phyloP scores from a whole-genome alignment of 2,113 vertebrate genomes.

The Lipophrys pholis region DNA sequence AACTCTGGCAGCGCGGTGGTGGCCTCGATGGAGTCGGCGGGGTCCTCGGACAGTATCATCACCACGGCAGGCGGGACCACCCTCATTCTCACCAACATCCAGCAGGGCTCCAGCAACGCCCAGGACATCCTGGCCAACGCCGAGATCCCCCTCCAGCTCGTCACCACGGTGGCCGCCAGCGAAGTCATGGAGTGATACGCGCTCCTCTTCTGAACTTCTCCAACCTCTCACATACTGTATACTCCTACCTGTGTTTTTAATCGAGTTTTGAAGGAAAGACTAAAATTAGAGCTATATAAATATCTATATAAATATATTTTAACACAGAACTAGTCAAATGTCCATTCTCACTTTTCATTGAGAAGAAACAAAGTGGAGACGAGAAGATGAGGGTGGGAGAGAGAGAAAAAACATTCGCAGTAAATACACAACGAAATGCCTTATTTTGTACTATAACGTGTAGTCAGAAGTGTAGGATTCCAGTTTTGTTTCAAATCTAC shows the following conservation, averaged over 20 bases:
- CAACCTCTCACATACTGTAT: slow-evolving; percentile 69
- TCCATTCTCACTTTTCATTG: slow-evolving; percentile 93
- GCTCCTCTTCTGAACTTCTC: slow-evolving; percentile 68
- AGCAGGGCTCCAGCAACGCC: slow-evolving; percentile 94
- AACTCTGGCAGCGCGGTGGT: slow-evolving; percentile 92
- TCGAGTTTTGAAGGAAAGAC: slow-evolving; percentile 77
- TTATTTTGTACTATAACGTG: slow-evolving; percentile 99
- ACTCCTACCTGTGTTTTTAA: slow-evolving; percentile 75
- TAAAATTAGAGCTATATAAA: slow-evolving; percentile 71
- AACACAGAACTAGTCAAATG: slow-evolving; percentile 79
- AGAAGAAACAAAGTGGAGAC: slow-evolving; percentile 79
- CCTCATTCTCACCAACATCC: slow-evolving; percentile 99
- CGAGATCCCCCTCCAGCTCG: slow-evolving; percentile 98
- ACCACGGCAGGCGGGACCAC: slow-evolving; percentile 96
- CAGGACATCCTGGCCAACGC: slow-evolving; percentile 97
- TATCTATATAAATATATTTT: slow-evolving; percentile 78
- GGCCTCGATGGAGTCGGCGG: slow-evolving; percentile 91
- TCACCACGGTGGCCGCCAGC: slow-evolving; percentile 96
- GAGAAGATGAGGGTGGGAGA: slow-evolving; percentile 75
- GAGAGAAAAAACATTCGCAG: slow-evolving; percentile 86
- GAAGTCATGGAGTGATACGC: slow-evolving; percentile 95
- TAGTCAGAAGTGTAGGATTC: slow-evolving; percentile 94
- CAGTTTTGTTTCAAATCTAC: slow-evolving; percentile 92
- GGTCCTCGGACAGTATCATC: slow-evolving; percentile 94
- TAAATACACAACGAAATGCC: slow-evolving; percentile 99